A percentile compares a stretch with the other conserved stretches of the same genome.
Evolutionary conservation across 2,113 vertebrate species (phyloP).

Genomic region (Semnornis frantzii): DNA sequence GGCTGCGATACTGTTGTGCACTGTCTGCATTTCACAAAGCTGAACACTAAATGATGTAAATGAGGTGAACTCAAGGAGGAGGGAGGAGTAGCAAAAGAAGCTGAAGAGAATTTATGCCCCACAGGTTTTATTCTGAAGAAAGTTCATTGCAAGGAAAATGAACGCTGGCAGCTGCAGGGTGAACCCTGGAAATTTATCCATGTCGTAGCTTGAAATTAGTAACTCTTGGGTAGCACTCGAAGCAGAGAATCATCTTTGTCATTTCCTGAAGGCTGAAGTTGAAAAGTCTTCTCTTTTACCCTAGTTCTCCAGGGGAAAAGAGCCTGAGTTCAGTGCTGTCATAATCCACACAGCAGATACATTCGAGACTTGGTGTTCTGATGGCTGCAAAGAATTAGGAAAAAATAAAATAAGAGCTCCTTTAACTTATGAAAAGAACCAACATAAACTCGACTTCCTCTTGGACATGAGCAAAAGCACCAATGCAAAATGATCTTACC

Average conservation of each 20-base stretch:
- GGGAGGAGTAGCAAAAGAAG: background rate
- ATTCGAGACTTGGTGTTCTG: background rate
- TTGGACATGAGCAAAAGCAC: constrained; percentile 34
- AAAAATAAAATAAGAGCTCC: background rate
- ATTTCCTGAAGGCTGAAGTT: constrained; percentile 13
- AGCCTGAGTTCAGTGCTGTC: background rate
- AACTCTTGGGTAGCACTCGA: background rate
- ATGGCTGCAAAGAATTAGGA: background rate
- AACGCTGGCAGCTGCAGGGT: background rate
- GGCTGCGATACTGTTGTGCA: background rate
- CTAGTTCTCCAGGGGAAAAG: background rate
- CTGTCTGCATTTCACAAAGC: background rate
- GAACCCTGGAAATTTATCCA: background rate
- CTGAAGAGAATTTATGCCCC: background rate
- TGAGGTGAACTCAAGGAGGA: background rate
- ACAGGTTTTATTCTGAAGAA: background rate
- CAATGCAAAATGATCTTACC: constrained; percentile 14
- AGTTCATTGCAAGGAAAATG: background rate
- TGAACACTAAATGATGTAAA: background rate
- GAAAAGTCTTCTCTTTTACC: background rate
- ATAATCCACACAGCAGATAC: background rate
- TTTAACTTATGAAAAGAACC: constrained; percentile 16
- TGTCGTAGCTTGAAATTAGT: background rate
- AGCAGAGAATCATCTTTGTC: background rate
- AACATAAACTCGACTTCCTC: constrained; percentile 40